A percentile compares a stretch with the other conserved stretches of the same genome.
Evolutionary conservation across 2,797 vertebrate genomes (phyloP).

Genomic region (Geranospiza caerulescens): DNA sequence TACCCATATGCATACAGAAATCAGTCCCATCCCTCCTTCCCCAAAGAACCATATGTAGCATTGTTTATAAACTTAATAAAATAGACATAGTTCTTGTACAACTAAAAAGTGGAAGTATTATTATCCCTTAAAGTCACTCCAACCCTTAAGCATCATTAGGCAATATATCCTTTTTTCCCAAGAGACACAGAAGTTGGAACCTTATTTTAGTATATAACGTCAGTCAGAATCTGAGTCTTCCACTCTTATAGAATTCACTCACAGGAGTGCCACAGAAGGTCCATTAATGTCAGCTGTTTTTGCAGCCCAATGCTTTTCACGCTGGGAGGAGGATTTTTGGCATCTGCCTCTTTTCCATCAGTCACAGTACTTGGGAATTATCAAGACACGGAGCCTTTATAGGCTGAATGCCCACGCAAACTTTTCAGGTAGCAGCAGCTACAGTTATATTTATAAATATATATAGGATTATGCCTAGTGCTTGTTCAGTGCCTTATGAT

Average conservation of each 20-base stretch:
- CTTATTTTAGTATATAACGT: not conserved
- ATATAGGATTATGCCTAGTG: not conserved
- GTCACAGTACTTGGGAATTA: not conserved
- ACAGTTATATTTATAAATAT: not conserved
- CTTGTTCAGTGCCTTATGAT: not conserved
- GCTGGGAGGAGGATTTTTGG: not conserved
- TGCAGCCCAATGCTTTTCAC: not conserved
- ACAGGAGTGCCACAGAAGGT: not conserved
- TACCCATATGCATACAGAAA: not conserved
- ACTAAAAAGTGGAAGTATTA: not conserved
- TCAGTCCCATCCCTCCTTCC: not conserved
- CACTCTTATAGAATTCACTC: not conserved
- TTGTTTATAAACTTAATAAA: not conserved
- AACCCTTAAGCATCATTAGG: not conserved
- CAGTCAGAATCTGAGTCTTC: not conserved
- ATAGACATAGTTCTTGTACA: not conserved
- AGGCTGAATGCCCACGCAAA: not conserved
- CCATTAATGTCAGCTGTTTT: not conserved
- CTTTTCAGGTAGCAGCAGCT: not conserved
- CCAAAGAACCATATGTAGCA: not conserved
- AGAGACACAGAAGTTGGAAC: not conserved
- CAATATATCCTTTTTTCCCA: not conserved
- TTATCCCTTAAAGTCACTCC: not conserved
- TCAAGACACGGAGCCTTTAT: not conserved
- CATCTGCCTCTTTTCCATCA: not conserved